A percentile compares a stretch with the other conserved stretches of the same genome.
These are phyloP conservation scores for Semnornis frantzii DNA, from an alignment of 2,113 vertebrate species.

Conservation along the genomic window DNA sequence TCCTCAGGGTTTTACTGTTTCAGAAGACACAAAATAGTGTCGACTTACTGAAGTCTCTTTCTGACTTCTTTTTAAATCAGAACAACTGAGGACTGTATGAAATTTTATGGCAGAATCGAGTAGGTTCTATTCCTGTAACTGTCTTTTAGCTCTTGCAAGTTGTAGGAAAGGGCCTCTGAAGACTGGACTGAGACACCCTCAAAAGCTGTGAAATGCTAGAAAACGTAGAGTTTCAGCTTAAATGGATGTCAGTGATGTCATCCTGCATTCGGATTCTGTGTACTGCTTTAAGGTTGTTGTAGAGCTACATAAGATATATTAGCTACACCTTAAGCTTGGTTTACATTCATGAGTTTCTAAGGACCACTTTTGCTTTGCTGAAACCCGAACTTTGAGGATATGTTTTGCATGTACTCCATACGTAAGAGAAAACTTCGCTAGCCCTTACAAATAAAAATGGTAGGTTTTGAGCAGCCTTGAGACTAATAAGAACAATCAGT, in stretches of 20 bases:
- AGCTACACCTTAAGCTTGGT: neutral
- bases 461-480: neutral
- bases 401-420: neutral
- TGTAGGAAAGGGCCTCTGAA: neutral
- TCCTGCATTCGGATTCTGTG: neutral
- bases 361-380: neutral
- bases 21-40: neutral
- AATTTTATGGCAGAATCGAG: neutral
- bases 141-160: neutral
- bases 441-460: neutral
- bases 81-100: too few relatives aligned
- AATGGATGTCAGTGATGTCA: neutral
- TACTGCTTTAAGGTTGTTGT: neutral
- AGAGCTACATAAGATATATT: neutral
- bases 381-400: neutral
- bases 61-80: neutral
- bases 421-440: neutral
- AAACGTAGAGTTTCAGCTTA: neutral
- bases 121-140: neutral
- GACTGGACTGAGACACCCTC: neutral
- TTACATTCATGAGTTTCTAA: neutral
- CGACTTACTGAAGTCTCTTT: neutral
- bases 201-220: neutral
- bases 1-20: neutral
- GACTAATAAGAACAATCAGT: neutral